These are phyloP conservation scores for Nomada flava DNA, from an alignment of 2,888 invertebrate species.

Conservation along the genomic window DNA sequence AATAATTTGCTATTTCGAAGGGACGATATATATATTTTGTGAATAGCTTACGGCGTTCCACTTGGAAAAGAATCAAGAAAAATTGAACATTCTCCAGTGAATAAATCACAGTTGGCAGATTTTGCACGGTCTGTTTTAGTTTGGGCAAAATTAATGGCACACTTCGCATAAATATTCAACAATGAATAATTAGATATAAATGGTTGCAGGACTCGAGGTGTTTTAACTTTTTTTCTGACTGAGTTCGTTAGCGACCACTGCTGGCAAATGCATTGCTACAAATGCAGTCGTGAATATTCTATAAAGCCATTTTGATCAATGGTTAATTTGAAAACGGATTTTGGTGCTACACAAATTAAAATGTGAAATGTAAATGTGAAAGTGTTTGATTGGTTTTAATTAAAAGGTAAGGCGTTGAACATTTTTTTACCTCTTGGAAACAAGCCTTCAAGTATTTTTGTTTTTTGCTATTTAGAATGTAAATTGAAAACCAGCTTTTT, in stretches of 20 bases:
- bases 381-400: too few species aligned
- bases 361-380: too few species aligned
- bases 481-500: too few species aligned
- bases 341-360: too few species aligned
- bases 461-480: too few species aligned
- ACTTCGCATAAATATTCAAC: slow-evolving; percentile 11
- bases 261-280: not conserved
- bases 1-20: not conserved
- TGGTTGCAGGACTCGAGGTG: not conserved
- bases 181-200: slow-evolving; percentile 11
- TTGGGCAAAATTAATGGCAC: not conserved
- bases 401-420: too few species aligned
- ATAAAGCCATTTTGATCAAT: not conserved
- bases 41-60: not conserved
- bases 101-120: not conserved
- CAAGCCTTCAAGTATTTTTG: too few species aligned
- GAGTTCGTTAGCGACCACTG: not conserved
- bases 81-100: not conserved
- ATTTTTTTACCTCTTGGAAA: too few species aligned
- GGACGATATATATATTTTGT: not conserved
- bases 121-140: not conserved
- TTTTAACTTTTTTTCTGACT: not conserved
- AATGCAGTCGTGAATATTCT: not conserved
- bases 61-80: not conserved
- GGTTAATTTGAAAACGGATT: too few species aligned